Base-by-base conservation (phyloP, 2,888 invertebrate genomes). In the Chironomus riparius region DNA sequence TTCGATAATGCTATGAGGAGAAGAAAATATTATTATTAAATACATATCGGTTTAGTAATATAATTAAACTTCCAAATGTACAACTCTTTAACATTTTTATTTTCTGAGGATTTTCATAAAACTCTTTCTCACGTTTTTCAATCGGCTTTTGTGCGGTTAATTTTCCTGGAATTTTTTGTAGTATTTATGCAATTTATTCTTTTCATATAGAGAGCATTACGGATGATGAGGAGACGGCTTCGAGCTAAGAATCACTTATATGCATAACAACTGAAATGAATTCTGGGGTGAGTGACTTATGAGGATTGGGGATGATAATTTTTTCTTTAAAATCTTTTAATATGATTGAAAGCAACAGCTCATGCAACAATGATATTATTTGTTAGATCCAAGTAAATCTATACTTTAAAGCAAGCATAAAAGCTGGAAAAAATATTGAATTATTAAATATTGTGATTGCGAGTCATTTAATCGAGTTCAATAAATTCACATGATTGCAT, bases 141-240 rank as follows among this genome's bases (percentile, higher is more conserved):
- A 56, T 71, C 61, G 2, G 56, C 15, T 12, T 28, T 15, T 72
- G 72, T 72, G 12, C 15, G 21, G 72, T 61, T 72, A 72, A 50
- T 28, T 68, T 68, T 68, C 68, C 28, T 68, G 68, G 38, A 68
- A 38, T 68, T 38, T 28, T 28, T 7, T 2, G 5, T 13, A 48
- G 7, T 47, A 22, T 56, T 13, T 56, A 56, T 56, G 56, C 56
- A 56, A 56, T 56, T 56, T 56, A 56, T 56, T 38, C 38, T 38
- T 5, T 56, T 56, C 56, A 18, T 56, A n/a, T 21, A 50, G 65
- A 69, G 69, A 22, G 24, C 72, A 73, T 73, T 61, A 61, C 28
- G 22, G 15, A 7, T 61, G 72, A 73, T 73, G 72, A 62, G 72
- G 61, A 50, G 72, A 73, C 72, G 28, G 72, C 72, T 73, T 62